Base-by-base conservation (phyloP, 2,113 vertebrate genomes). In the Perccottus glenii region DNA sequence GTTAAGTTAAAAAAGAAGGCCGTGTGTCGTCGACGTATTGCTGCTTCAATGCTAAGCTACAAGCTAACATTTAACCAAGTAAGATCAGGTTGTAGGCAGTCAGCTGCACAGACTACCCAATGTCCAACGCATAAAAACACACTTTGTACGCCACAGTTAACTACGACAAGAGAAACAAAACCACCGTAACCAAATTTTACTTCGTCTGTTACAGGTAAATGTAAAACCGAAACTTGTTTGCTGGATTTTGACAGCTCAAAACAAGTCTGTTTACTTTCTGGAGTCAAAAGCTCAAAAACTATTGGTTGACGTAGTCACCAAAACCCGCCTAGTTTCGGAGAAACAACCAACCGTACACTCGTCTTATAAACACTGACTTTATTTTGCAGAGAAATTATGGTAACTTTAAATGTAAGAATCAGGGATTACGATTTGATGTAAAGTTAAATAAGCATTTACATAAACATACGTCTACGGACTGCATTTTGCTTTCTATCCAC, bases 191-290 rank as follows among this genome's bases (percentile, higher is more conserved):
- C 3, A 33, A 27, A 33, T 14, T 8, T 0, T 7, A 16, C 9
- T 44, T n/a, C 11, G 8, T 62, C 5, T 14, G 42, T 43, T 11
- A 43, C 6, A 11, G 42, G 35, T 62, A 12, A 9, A 5, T 5
- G 2, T 1, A 27, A 27, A 1, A 27, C 19, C 19, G 19, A 27
- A 27, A 27, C 19, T 27, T 27, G 19, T 27, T 27, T 27, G 9
- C 7, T 40, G 65, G 75, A 49, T 70, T 48, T 42, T 67, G 71
- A 85, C 73, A 81, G 16, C 60, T 73, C 81, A 78, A 85, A 88
- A 87, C 71, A 85, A 78, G 51, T 70, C 42, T 77, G 82, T 85
- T 85, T 83, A 83, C 80, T 77, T 85, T 82, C 67, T 81, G 66
- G 15, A 52, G 19, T 78, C 16, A 10, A 63, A 42, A 74, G 47